Conservation (phyloP, 2,888 invertebrate species). For the Tyria jacobaeae region DNA sequence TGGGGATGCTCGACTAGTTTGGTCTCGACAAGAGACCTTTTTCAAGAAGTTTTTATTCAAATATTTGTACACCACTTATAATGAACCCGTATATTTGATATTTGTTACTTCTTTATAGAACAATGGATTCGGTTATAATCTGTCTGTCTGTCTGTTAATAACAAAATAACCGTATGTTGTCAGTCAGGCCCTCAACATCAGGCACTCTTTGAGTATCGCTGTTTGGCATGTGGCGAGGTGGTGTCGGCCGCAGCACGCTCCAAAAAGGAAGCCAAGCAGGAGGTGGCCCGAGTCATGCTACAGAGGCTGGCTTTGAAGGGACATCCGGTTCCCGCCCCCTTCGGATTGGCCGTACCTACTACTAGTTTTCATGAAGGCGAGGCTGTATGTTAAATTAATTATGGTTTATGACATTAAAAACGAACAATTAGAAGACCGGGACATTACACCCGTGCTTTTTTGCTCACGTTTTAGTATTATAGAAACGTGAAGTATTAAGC, state of each 20-base stretch:
- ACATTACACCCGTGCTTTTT: no score
- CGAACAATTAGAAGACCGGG: no score
- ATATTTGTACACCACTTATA: no score
- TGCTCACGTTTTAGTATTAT: no score
- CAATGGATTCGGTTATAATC: no score
- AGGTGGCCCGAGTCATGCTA: slow-evolving; percentile 83
- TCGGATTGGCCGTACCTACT: slow-evolving; percentile 25
- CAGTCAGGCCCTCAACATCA: slow-evolving; percentile 75
- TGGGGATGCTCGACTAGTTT: no score
- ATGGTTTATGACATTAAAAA: background rate
- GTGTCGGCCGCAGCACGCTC: slow-evolving; percentile 81
- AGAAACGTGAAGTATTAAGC: no score
- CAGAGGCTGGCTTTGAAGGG: slow-evolving; percentile 67
- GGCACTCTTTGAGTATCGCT: slow-evolving; percentile 79
- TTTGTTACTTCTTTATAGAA: no score
- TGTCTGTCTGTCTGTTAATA: no score
- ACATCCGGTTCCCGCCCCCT: slow-evolving; percentile 64
- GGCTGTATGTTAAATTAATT: background rate
- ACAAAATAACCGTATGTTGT: slow-evolving; percentile 17
- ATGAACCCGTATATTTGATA: no score
- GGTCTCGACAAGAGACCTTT: no score
- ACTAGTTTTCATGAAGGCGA: slow-evolving; percentile 17
- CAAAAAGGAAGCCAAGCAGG: slow-evolving; percentile 87
- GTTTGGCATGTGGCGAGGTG: slow-evolving; percentile 66
- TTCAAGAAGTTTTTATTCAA: no score